These are phyloP conservation scores for Spicauda simplicius DNA, from an alignment of 2,888 invertebrate genomes.

Conservation along the genomic window DNA sequence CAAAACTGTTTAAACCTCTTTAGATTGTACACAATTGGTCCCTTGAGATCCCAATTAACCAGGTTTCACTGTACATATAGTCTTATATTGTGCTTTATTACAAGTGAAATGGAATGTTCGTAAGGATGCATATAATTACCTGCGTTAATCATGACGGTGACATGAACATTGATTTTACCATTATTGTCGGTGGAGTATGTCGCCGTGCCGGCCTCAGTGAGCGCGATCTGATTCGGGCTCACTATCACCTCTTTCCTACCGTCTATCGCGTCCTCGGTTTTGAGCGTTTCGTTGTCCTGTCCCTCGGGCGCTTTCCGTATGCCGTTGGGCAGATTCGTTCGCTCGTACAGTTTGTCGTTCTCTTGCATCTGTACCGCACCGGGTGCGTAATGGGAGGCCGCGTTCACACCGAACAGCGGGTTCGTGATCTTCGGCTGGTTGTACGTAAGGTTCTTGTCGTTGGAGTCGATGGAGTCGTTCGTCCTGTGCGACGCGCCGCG, in stretches of 20 bases:
- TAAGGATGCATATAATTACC: constrained; percentile 86
- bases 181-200: constrained; percentile 90
- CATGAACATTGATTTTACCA: constrained; percentile 95
- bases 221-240: constrained; percentile 77
- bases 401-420: constrained; percentile 79
- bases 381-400: constrained; percentile 78
- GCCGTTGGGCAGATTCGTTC: constrained; percentile 72
- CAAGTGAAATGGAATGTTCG: constrained; percentile 52
- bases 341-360: constrained; percentile 67
- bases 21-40: no score
- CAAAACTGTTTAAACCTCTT: no score
- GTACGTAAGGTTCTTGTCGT: constrained; percentile 53
- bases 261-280: constrained; percentile 86
- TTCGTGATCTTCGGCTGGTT: constrained; percentile 69
- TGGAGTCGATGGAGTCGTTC: constrained; percentile 59
- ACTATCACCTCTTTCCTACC: constrained; percentile 82
- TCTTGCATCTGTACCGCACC: constrained; percentile 51
- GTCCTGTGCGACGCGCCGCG: constrained; percentile 54
- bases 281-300: constrained; percentile 90
- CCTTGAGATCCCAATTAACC: no score
- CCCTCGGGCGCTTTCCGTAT: constrained; percentile 91
- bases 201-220: constrained; percentile 78
- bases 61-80: no score
- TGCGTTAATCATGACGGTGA: constrained; percentile 93
- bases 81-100: constrained; percentile 43